These are phyloP conservation scores for Ellobium chinense DNA, from an alignment of 2,888 invertebrate genomes.

Conservation along the genomic window DNA sequence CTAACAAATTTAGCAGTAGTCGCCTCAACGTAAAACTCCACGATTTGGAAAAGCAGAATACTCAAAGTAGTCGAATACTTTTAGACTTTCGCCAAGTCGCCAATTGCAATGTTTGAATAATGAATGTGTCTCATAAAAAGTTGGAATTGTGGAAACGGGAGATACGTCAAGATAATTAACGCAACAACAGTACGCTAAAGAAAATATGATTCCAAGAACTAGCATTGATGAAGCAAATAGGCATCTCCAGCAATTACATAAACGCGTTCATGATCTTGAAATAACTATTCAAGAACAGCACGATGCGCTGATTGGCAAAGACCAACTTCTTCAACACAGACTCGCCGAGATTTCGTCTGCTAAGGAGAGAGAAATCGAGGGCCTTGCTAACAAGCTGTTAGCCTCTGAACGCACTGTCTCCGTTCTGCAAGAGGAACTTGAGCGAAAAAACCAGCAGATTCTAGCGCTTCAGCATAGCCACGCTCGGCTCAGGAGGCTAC, in stretches of 20 bases:
- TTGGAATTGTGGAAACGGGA: no score
- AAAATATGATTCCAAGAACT: constrained; percentile 68
- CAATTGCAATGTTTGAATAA: no score
- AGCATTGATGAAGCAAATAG: constrained; percentile 77
- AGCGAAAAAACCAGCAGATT: constrained; percentile 55
- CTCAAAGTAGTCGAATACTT: no score
- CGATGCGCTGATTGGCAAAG: constrained; percentile 61
- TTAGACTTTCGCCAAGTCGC: no score
- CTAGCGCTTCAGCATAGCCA: constrained; percentile 48
- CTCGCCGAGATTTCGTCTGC: constrained; percentile 47
- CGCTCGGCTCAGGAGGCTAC: constrained; percentile 42
- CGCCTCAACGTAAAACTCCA: no score
- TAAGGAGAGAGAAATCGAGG: constrained; percentile 53
- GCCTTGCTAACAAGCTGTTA: constrained; percentile 48
- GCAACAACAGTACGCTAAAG: no score
- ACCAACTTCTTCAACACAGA: constrained; percentile 51
- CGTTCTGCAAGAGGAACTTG: constrained; percentile 57
- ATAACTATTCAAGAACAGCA: constrained; percentile 64
- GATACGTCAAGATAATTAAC: no score
- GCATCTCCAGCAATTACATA: constrained; percentile 74
- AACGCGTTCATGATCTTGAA: constrained; percentile 74
- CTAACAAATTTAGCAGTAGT: no score
- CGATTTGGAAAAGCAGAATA: no score
- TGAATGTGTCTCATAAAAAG: no score
- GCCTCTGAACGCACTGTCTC: constrained; percentile 58